A percentile compares a stretch with the other conserved stretches of the same genome.
Conservation (phyloP, 2,113 vertebrate genomes). For the Harpagus bidentatus region DNA sequence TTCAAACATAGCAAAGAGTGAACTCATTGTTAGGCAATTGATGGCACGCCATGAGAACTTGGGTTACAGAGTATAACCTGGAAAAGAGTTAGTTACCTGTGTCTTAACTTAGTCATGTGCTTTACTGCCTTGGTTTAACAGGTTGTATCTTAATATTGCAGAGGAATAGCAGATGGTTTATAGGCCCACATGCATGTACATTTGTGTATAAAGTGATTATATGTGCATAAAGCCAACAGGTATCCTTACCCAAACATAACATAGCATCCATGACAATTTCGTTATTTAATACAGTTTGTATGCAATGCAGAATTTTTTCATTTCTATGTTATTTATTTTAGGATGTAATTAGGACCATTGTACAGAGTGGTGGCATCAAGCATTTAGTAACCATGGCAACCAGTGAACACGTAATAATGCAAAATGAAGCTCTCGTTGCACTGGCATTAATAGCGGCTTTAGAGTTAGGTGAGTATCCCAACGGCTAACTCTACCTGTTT, state of each 20-base stretch:
- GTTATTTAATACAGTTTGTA: background rate
- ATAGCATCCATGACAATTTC: background rate
- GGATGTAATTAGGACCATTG: slow-evolving; percentile 93
- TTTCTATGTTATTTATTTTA: slow-evolving; percentile 65
- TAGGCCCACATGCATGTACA: background rate
- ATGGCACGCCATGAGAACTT: background rate
- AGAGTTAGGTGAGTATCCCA: slow-evolving; percentile 87
- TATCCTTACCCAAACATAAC: background rate
- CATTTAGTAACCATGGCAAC: slow-evolving; percentile 97
- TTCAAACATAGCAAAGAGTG: background rate
- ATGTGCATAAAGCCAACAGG: background rate
- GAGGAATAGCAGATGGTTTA: background rate
- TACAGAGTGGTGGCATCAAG: slow-evolving; percentile 92
- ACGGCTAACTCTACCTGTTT: background rate
- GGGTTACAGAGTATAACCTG: background rate
- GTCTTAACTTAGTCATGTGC: background rate
- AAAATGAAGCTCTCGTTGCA: slow-evolving; percentile 97
- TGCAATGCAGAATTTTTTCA: slow-evolving; percentile 11
- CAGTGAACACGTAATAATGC: slow-evolving; percentile 98
- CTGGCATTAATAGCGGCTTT: slow-evolving; percentile 91
- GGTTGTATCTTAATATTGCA: background rate
- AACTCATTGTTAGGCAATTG: background rate
- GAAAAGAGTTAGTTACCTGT: background rate
- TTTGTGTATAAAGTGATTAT: background rate
- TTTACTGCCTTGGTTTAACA: background rate